Base-by-base conservation (phyloP, 2,797 vertebrate species). In the Loris lydekkerianus region DNA sequence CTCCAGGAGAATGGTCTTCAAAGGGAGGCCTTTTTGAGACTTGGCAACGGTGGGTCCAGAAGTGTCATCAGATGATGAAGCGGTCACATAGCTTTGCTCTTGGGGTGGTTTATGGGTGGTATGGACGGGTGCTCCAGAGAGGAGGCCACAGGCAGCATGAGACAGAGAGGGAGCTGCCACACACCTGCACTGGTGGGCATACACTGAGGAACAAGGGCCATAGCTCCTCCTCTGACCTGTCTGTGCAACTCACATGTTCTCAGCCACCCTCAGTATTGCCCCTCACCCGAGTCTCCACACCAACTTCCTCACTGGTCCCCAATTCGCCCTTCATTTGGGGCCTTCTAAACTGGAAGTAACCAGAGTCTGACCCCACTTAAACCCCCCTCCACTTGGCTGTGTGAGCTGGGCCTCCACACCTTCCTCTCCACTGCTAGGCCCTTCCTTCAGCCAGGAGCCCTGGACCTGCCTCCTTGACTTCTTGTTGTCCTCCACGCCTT, bases 21-120 rank as follows among this genome's bases (percentile, higher is more conserved):
- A 61, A 93, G 46, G 63, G 15, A 93, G 49, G 37, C 31, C 43
- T 88, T 94, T 67, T 34, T 43, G 69, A 61, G n/a, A 69, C n/a
- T 56, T 65, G n/a, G 49, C 82, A 63, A 60, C 18, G 7, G 63
- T 65, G 43, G 7, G 53, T 21, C 37, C 85, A 34, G 6, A 81
- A 20, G 7, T 49, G 20, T 60, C 37, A 88, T n/a, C 21, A 75
- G 67, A 76, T 11, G 40, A 89, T 34, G 29, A 3, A 4, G 69
- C 49, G 3, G 70, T 40, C 84, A 75, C 80, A 78, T 61, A 82
- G 40, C 65, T 87, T 81, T 89, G 86, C n/a, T 89, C 37, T 49
- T 49, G 34, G 49, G 20, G 14, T 58, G 58, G 61, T 13, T 72
- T 70, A 3, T 6, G 31, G 31, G 72, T 84, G 53, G 63, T 70